A percentile compares a stretch with the other conserved stretches of the same genome.
These are phyloP conservation scores for Pelusios castaneus DNA, from an alignment of 2,113 vertebrate species.

Conservation along the genomic window DNA sequence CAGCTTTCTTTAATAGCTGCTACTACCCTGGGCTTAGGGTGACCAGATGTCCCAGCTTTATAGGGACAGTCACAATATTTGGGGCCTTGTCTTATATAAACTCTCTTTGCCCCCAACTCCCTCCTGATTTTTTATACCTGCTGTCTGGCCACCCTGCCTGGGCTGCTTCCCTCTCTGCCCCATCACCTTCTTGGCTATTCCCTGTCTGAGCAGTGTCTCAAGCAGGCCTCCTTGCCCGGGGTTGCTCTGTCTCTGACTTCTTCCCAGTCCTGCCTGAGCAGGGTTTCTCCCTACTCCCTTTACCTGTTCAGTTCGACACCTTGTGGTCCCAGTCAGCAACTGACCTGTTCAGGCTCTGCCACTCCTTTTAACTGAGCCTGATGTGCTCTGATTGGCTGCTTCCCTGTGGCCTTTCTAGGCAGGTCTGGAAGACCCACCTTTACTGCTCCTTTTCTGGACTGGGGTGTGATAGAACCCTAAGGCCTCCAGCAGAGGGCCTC, in stretches of 20 bases:
- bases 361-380: background rate
- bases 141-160: background rate
- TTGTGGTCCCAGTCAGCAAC: background rate
- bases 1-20: background rate
- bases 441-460: background rate
- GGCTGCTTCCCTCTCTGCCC: background rate
- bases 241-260: background rate
- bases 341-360: background rate
- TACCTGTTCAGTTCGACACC: background rate
- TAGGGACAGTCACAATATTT: background rate
- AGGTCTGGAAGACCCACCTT: background rate
- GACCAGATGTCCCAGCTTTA: background rate
- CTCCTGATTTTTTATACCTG: background rate
- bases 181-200: background rate
- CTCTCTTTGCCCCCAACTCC: no score
- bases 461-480: no score
- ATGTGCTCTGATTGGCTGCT: background rate
- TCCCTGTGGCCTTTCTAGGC: background rate
- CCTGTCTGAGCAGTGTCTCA: background rate
- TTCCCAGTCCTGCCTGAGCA: background rate
- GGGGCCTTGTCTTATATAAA: background rate
- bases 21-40: background rate
- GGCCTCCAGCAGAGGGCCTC: background rate
- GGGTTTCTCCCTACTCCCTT: background rate
- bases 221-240: background rate